A percentile compares a stretch with the other conserved stretches of the same genome.
Evolutionary conservation across 2,888 invertebrate species (phyloP).

Genomic region (Athalia circularis): DNA sequence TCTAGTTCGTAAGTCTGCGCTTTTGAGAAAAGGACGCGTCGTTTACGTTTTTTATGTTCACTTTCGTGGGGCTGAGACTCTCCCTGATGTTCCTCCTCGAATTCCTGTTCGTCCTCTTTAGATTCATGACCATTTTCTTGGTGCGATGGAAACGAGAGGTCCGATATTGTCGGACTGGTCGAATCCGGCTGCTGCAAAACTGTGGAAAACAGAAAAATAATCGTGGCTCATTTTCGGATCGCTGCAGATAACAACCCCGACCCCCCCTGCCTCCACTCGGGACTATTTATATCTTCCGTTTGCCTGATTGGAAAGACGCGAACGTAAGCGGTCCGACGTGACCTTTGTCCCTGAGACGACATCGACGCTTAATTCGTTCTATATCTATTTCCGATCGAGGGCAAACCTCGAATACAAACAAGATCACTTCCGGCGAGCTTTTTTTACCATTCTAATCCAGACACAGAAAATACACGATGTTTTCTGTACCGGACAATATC

Average conservation of each 20-base stretch:
- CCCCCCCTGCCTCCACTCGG: background rate
- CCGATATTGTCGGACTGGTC: constrained; percentile 89
- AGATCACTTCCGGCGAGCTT: constrained; percentile 19
- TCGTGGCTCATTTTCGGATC: background rate
- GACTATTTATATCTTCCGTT: background rate
- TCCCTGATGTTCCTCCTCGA: constrained; percentile 72
- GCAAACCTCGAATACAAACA: background rate
- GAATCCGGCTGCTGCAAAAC: constrained; percentile 87
- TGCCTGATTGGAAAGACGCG: constrained; percentile 11
- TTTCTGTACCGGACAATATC: too few species aligned
- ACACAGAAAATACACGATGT: background rate
- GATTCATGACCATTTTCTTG: constrained; percentile 69
- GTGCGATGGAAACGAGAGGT: constrained; percentile 76
- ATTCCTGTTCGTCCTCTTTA: constrained; percentile 70
- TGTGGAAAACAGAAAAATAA: constrained; percentile 62
- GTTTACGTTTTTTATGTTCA: constrained; percentile 91
- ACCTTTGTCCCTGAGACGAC: constrained; percentile 30
- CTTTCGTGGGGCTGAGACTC: constrained; percentile 72
- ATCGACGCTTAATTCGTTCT: background rate
- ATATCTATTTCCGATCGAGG: constrained; percentile 24
- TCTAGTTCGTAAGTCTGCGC: constrained; percentile 98
- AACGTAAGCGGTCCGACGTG: constrained; percentile 36
- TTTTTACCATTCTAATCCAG: background rate
- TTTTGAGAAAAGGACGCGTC: constrained; percentile 97
- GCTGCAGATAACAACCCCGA: background rate